Percentiles rank a stretch among this genome's conserved stretches.
Evolutionary conservation across 1,140 invertebrate genomes (phyloP).

Genomic region (Charaxes varanes): DNA sequence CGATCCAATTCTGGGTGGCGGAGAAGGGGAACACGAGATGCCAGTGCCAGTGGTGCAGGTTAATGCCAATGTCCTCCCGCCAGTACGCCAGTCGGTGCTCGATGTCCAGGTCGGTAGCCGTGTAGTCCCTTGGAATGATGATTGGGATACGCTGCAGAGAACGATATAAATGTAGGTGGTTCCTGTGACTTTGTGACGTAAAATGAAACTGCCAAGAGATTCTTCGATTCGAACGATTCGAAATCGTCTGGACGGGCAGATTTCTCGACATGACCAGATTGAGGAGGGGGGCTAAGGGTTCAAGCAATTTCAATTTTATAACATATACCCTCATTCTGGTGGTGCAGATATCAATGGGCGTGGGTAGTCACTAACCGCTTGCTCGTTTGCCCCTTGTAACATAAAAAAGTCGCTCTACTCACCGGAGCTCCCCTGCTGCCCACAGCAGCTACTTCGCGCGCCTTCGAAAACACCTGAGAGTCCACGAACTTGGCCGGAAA

Average conservation of each 20-base stretch:
- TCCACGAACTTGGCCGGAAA: conserved; percentile 77
- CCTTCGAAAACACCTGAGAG: conserved; percentile 68
- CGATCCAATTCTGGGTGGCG: conserved; percentile 65
- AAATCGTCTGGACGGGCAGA: no score
- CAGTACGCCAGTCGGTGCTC: conserved; percentile 81
- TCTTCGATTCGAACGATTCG: no score
- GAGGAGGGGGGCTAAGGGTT: no score
- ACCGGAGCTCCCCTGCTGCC: conserved; percentile 38
- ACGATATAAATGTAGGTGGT: conserved; percentile 3
- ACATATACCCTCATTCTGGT: no score
- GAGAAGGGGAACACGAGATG: conserved; percentile 80
- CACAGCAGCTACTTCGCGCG: conserved; percentile 68
- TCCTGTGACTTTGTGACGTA: no score
- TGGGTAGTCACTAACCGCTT: no score
- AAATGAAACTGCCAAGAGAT: no score
- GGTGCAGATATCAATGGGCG: no score
- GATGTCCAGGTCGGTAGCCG: conserved; percentile 78
- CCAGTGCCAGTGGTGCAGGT: conserved; percentile 85
- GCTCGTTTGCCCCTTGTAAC: no score
- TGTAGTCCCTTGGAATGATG: conserved; percentile 79
- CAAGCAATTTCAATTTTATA: no score
- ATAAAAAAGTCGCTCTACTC: conserved; percentile 22
- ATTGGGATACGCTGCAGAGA: conserved; percentile 67
- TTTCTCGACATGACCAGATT: no score
- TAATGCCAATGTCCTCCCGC: conserved; percentile 79